Evolutionary conservation across 2,888 invertebrate genomes (phyloP).

Genomic region (Plagodis pulveraria): DNA sequence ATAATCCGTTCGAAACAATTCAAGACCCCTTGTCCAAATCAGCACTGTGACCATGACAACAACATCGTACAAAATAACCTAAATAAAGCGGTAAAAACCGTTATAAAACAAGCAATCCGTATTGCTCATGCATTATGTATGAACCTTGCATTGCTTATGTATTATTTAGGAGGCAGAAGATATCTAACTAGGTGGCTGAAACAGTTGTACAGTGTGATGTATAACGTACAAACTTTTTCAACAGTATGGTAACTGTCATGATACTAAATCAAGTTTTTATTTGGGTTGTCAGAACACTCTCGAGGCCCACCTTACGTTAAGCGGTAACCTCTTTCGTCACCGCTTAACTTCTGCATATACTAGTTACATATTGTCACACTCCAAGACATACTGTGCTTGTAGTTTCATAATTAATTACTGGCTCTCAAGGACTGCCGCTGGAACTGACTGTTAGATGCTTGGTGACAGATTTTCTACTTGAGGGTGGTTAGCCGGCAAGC

Average conservation of each 20-base stretch:
- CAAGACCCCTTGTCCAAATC: too few species aligned
- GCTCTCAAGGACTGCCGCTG: too few species aligned
- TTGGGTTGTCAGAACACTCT: not conserved
- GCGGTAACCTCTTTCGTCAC: too few species aligned
- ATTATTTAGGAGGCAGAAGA: slow-evolving; percentile 24
- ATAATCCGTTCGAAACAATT: too few species aligned
- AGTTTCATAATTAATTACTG: too few species aligned
- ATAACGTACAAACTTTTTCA: not conserved
- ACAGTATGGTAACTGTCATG: slow-evolving; percentile 16
- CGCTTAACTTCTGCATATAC: too few species aligned
- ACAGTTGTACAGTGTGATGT: slow-evolving; percentile 9
- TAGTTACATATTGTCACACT: too few species aligned
- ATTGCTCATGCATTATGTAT: slow-evolving; percentile 30
- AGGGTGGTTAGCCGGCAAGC: too few species aligned
- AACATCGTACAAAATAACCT: slow-evolving; percentile 3
- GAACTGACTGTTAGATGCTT: too few species aligned
- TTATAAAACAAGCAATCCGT: slow-evolving; percentile 23
- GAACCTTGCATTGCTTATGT: slow-evolving; percentile 28
- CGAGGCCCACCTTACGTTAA: too few species aligned
- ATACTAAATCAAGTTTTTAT: not conserved
- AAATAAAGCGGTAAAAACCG: slow-evolving; percentile 7
- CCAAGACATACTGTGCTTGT: too few species aligned
- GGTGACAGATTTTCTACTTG: too few species aligned
- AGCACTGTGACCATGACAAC: not conserved
- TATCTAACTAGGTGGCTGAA: slow-evolving; percentile 18